Conservation (phyloP, 2,113 vertebrate genomes). For the Gallinago media region DNA sequence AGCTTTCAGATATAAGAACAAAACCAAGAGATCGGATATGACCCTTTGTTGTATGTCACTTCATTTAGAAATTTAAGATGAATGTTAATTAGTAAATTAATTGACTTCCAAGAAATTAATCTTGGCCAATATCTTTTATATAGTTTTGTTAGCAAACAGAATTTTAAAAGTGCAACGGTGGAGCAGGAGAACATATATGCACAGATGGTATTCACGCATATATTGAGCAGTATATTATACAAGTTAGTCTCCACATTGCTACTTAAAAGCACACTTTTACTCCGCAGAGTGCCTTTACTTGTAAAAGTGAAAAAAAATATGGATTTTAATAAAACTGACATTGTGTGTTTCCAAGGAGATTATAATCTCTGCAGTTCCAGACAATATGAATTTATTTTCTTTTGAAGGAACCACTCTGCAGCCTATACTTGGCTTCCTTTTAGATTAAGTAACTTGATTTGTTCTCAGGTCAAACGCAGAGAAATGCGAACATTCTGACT, state of each 20-base stretch:
- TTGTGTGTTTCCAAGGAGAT: not conserved
- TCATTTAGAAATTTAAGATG: not conserved
- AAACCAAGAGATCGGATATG: conserved; percentile 1
- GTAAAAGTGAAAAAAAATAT: not conserved
- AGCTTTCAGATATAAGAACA: not conserved
- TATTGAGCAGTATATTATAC: not conserved
- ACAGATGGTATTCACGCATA: not conserved
- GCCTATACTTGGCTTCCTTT: not conserved
- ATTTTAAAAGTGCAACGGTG: not conserved
- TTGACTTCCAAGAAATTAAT: not conserved
- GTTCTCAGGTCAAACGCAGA: not conserved
- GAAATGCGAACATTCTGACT: not conserved
- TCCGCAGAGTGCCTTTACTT: not conserved
- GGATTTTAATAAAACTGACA: not conserved
- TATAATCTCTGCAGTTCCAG: not conserved
- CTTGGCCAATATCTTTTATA: not conserved
- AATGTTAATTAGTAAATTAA: not conserved
- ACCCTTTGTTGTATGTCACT: conserved; percentile 43
- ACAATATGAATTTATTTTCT: not conserved
- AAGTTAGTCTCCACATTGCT: not conserved
- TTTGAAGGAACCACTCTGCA: not conserved
- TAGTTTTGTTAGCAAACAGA: not conserved
- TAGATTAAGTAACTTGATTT: not conserved
- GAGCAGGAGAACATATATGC: not conserved
- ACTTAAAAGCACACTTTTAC: not conserved